Base-by-base conservation (phyloP, 2,888 invertebrate species). In the Pristionchus arcanus region DNA sequence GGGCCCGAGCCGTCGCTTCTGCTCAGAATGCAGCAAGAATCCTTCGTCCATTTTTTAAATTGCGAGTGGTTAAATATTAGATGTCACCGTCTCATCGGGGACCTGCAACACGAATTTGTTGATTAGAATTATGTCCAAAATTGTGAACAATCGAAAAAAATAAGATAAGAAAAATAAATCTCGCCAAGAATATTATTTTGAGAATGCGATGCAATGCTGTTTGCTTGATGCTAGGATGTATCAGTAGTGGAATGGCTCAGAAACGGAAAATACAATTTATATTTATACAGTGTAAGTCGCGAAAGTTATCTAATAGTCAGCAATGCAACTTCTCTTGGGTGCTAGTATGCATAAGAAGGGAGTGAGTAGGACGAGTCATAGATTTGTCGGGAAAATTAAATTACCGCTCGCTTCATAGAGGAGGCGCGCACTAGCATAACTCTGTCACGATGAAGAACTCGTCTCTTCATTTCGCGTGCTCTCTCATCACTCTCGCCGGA, bases 1-100 rank as follows among this genome's bases (percentile, higher is more conserved):
- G 81, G 89, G 89, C n/a, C 89, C 89, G 49, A 89, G 89, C 19
- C 89, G 81, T 25, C 89, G 34, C 42, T 89, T 89, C 89, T 89
- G 89, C 37, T 89, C 89, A 0, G 89, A 83, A 25, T 89, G 89
- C 63, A 89, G 53, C 63, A 89, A 66, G 25, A 89, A 89, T 21
- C 89, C 83, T 0, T 89, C 83, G 63, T 83, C 89, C 81, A 66
- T 66, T 15, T 15, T n/a, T n/a, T n/a, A n/a, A n/a, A n/a, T n/a
- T n/a, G n/a, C n/a, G n/a, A n/a, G n/a, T n/a, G n/a, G n/a, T 2
- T 68, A 25, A 3, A 5, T 49, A 15, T 9, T 21, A 4, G 28
- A 25, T 42, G 49, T 81, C 25, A 81, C 42, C 31, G 81, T 16
- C 25, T 5, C 0, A 25, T 81, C 81, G n/a, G n/a, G n/a, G n/a